Percentiles rank a stretch among this genome's conserved stretches.
These are phyloP conservation scores for Sturnira hondurensis DNA, from an alignment of 2,113 vertebrate genomes.

Conservation along the genomic window DNA sequence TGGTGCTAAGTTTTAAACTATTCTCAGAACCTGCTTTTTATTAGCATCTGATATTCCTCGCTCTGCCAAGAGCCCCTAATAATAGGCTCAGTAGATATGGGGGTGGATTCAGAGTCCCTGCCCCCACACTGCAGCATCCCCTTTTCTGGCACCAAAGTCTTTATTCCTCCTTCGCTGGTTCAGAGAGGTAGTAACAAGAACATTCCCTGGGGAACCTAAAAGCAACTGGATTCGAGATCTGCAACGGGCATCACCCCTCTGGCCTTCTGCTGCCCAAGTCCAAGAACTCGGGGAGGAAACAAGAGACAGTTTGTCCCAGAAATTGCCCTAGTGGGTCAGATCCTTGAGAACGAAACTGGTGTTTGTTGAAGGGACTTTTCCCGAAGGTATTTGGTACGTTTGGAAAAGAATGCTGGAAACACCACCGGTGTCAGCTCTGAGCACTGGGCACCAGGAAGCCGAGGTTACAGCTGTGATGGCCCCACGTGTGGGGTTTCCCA, in stretches of 20 bases:
- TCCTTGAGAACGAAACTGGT: background rate
- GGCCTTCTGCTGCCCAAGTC: background rate
- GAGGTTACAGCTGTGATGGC: background rate
- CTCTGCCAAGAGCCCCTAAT: conserved; percentile 58
- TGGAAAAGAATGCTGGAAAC: background rate
- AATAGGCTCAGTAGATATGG: conserved; percentile 49
- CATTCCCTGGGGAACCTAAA: background rate
- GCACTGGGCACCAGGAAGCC: rapidly evolving
- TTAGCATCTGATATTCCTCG: background rate
- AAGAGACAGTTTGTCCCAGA: background rate
- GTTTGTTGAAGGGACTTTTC: background rate
- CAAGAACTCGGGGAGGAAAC: background rate
- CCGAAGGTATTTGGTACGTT: background rate
- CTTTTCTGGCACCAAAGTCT: background rate
- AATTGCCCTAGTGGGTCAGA: background rate
- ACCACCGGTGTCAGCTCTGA: background rate
- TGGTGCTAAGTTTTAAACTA: background rate
- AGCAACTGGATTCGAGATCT: background rate
- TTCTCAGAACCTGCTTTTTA: conserved; percentile 55
- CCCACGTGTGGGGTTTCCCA: background rate
- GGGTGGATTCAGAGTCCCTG: conserved; percentile 41
- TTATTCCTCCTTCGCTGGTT: background rate
- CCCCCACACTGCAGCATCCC: background rate
- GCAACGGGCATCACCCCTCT: background rate
- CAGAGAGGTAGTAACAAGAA: conserved; percentile 3